A percentile compares a stretch with the other conserved stretches of the same genome.
phyloP scores from a whole-genome alignment of 1,140 invertebrate genomes.

The Lepidotrigona ventralis region DNA sequence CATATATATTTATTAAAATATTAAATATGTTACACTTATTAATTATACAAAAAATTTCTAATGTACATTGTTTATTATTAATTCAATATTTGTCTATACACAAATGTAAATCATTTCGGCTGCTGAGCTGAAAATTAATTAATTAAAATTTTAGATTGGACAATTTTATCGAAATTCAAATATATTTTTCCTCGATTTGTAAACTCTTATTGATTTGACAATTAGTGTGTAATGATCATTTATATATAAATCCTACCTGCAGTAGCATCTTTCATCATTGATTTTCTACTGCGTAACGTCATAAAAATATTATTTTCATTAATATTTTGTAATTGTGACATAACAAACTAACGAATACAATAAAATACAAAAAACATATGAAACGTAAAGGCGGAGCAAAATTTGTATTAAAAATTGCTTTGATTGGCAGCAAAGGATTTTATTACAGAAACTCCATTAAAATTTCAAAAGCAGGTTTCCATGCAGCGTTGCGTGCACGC shows the following conservation, averaged over 20 bases:
- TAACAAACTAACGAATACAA: not conserved
- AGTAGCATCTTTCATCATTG: not conserved
- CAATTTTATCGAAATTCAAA: not conserved
- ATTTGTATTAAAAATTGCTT: not conserved
- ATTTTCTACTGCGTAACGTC: not conserved
- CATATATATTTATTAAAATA: too few relatives aligned
- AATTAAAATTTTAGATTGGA: not conserved
- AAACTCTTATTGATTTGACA: not conserved
- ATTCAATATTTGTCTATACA: not conserved
- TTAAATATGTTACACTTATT: too few relatives aligned
- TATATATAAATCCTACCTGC: too few relatives aligned
- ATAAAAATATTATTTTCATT: not conserved
- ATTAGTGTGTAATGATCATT: too few relatives aligned
- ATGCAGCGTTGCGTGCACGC: not conserved
- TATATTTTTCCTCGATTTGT: not conserved
- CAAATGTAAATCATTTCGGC: too few relatives aligned
- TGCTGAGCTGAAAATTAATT: not conserved
- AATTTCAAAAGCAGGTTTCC: not conserved
- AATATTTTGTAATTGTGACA: not conserved
- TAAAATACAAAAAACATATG: not conserved
- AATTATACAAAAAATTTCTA: too few relatives aligned
- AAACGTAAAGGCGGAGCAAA: not conserved
- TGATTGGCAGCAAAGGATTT: constrained; percentile 1
- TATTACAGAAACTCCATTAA: not conserved
- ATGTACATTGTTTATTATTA: not conserved